Conservation (phyloP, 2,113 vertebrate species). For the Eulemur rufifrons region DNA sequence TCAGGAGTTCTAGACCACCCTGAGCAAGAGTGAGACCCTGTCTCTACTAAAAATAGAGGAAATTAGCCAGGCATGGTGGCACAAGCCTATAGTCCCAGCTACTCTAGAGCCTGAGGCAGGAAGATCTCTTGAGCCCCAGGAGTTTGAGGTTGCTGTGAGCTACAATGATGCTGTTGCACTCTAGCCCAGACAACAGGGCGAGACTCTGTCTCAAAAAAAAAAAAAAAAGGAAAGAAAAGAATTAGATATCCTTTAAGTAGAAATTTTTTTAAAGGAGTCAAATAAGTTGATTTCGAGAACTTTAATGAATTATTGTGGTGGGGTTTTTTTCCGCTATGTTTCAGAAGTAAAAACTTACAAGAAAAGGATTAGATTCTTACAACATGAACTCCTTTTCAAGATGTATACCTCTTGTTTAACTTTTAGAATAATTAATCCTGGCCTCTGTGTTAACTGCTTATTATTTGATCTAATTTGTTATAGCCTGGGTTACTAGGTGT, state of each 20-base stretch:
- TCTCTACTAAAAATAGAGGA: no score
- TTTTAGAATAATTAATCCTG: background rate
- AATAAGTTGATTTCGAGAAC: background rate
- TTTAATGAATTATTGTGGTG: background rate
- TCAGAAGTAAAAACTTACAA: background rate
- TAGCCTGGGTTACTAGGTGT: slow-evolving; percentile 97
- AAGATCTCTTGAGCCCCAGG: background rate
- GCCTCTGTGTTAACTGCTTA: background rate
- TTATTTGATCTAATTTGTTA: slow-evolving; percentile 60
- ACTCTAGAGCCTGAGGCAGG: background rate
- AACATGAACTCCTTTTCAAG: background rate
- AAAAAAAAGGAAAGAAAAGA: background rate
- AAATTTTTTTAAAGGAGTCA: background rate
- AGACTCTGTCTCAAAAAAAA: background rate
- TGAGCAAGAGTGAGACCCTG: background rate
- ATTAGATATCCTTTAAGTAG: no score
- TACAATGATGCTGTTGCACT: background rate
- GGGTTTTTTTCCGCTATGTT: background rate
- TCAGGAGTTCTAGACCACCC: background rate
- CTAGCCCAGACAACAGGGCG: background rate
- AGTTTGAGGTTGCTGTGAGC: background rate
- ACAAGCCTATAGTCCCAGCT: background rate
- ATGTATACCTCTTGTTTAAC: background rate
- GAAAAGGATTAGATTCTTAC: background rate
- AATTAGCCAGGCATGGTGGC: background rate